Percentiles rank a stretch among this genome's conserved stretches.
Evolutionary conservation across 1,140 invertebrate genomes (phyloP).

Genomic region (Babylonia areolata): DNA sequence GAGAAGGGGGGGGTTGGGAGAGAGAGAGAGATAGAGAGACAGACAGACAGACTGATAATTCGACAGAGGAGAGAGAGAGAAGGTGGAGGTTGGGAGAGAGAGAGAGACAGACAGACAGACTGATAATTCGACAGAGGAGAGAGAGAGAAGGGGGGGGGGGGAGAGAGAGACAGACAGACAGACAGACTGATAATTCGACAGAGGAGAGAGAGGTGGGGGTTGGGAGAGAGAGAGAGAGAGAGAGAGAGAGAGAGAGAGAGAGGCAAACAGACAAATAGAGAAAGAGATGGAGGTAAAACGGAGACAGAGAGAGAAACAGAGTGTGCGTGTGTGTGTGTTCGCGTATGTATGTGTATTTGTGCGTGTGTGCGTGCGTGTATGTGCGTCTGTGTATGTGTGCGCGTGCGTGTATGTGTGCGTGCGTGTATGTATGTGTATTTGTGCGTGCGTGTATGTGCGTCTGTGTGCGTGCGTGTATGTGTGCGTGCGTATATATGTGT

Average conservation of each 20-base stretch:
- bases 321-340: no score
- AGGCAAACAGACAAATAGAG: neutral
- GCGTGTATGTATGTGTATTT: no score
- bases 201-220: neutral
- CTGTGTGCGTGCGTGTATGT: no score
- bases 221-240: constrained; percentile 4
- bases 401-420: no score
- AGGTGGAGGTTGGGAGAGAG: neutral
- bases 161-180: neutral
- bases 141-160: constrained; percentile 10
- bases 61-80: neutral
- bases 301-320: no score
- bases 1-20: neutral
- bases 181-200: neutral
- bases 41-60: neutral
- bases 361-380: no score
- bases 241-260: constrained; percentile 36
- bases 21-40: neutral
- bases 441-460: no score
- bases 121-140: no score
- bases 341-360: no score
- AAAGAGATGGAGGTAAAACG: no score
- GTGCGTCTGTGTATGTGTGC: no score
- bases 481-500: no score
- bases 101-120: constrained; percentile 10